A percentile compares a stretch with the other conserved stretches of the same genome.
These are phyloP conservation scores for Tiaroga cobitis DNA, from an alignment of 2,797 vertebrate species.

Conservation along the genomic window DNA sequence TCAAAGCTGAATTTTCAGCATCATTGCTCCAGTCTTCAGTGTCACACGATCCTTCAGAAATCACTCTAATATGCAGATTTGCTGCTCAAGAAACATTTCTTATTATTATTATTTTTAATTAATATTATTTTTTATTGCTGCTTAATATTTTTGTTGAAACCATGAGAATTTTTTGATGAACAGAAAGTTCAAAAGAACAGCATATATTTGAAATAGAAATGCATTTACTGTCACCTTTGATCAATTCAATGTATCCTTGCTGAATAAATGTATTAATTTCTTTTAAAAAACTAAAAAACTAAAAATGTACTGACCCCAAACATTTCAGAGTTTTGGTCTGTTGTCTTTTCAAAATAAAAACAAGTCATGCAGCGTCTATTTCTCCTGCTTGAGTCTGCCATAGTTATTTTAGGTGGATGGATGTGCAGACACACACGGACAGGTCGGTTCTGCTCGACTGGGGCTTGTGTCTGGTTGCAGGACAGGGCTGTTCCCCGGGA, in stretches of 20 bases:
- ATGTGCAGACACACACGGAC: constrained; percentile 28
- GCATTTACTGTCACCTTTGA: background rate
- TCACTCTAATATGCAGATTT: too few species aligned
- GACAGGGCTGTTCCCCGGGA: constrained; percentile 32
- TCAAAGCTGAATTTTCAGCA: too few species aligned
- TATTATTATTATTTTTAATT: too few species aligned
- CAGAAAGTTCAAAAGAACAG: background rate
- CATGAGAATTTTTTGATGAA: background rate
- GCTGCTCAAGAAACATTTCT: background rate
- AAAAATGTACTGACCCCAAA: background rate
- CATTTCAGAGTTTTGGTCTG: background rate
- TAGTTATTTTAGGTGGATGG: constrained; percentile 28
- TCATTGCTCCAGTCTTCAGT: too few species aligned
- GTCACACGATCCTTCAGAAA: too few species aligned
- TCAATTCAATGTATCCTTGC: background rate
- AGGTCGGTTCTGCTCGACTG: constrained; percentile 45
- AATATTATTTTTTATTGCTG: too few species aligned
- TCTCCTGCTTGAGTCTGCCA: background rate
- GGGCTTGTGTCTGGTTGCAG: constrained; percentile 35
- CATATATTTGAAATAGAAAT: background rate
- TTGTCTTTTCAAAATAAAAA: constrained; percentile 8
- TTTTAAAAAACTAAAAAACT: background rate
- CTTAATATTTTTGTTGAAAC: background rate
- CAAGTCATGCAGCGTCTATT: background rate
- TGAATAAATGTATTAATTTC: background rate